Evolutionary conservation across 2,797 vertebrate genomes (phyloP), one percentile per base, ranked within the genome.

Genomic region (Calcarius lapponicus): DNA sequence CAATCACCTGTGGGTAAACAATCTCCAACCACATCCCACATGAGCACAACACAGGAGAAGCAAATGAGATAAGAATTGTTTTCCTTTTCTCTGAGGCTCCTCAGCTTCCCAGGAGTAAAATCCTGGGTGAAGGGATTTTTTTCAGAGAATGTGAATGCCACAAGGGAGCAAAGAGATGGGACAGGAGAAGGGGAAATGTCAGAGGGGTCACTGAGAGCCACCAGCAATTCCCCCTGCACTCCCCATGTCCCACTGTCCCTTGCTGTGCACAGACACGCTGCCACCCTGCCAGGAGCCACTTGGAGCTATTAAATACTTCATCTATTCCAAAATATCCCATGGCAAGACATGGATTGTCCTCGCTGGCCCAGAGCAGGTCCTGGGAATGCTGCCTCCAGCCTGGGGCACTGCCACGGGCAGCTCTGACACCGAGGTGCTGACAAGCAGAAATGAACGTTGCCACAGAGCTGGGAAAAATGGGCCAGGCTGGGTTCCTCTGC

Each of bases 241-340:
- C n/a, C 26, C 22, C n/a, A 0, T 1, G n/a, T 5, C 42, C 80
- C 9, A 1, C 1, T 17, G 12, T 0, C 0, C 16, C 58, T 4
- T 5, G 0, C 13, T 6, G 54, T 5, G 6, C 40, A 22, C 40
- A 54, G 70, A 17, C 17, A 2, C 0, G 2, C 61, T 38, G 57
- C 80, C 29, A 5, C 17, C 67, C 82, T 17, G 48, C 73, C 19
- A 47, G 48, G 9, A 62, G 31, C 51, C 73, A 1, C 65, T 48
- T 32, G 1, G 14, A 9, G 50, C 4, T 3, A 2, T 16, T 11
- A 20, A 57, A 36, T 7, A 6, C 43, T 58, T 47, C 28, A 10
- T 6, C 60, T 38, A 1, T 6, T 24, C 32, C 32, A 61, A 82
- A 86, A 28, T 1, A 66, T 21, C 48, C 4, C 17, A 0, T 11